Evolutionary conservation across 2,888 invertebrate genomes (phyloP).

Genomic region (Phengaris arion): DNA sequence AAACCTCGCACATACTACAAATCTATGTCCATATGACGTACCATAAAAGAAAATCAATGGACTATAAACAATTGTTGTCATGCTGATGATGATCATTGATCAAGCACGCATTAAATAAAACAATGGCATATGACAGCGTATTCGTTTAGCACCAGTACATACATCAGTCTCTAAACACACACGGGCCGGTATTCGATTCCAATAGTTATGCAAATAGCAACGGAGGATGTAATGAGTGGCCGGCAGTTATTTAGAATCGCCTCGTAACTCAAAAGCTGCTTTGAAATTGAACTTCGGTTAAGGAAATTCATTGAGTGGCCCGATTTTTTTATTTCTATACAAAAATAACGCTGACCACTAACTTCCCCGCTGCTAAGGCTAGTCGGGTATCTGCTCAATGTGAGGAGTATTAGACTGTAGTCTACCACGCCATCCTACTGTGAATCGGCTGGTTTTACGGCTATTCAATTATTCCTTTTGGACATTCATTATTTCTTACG

Average conservation of each 20-base stretch:
- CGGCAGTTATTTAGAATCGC: constrained; percentile 75
- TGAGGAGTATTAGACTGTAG: too few relatives aligned
- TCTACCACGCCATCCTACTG: too few relatives aligned
- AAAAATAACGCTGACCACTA: too few relatives aligned
- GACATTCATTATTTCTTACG: too few relatives aligned
- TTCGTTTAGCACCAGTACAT: constrained; percentile 67
- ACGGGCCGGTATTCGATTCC: constrained; percentile 68
- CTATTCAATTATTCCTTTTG: too few relatives aligned
- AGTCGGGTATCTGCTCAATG: too few relatives aligned
- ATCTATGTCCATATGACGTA: too few relatives aligned
- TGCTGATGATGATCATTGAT: neutral
- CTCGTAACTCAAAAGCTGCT: constrained; percentile 75
- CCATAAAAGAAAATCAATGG: too few relatives aligned
- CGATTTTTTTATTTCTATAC: constrained; percentile 4
- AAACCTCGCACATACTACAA: too few relatives aligned
- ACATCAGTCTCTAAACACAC: constrained; percentile 75
- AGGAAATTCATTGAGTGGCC: constrained; percentile 46
- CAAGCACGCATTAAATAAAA: constrained; percentile 42
- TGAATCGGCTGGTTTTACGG: too few relatives aligned
- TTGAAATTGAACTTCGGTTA: constrained; percentile 58
- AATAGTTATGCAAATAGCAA: constrained; percentile 79
- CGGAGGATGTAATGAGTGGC: constrained; percentile 74
- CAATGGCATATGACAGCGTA: constrained; percentile 50
- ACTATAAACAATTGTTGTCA: too few relatives aligned
- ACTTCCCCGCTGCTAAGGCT: neutral